These are phyloP conservation scores for Alces alces DNA, from an alignment of 2,113 vertebrate genomes.

Conservation along the genomic window DNA sequence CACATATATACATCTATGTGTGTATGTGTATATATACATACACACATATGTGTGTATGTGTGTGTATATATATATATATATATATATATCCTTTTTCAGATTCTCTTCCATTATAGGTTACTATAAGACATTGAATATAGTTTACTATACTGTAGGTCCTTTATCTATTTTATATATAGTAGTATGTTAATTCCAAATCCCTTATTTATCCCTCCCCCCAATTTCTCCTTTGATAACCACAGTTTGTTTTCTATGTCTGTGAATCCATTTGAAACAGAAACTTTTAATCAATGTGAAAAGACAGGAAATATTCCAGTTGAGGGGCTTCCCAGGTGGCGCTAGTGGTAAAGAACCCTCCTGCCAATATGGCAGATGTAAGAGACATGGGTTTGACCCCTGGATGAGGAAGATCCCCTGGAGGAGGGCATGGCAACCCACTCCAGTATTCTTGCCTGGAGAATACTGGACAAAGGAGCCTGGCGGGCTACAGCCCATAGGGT, in stretches of 20 bases:
- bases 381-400: not conserved
- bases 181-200: not conserved
- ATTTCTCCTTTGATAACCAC: not conserved
- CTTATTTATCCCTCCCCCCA: not conserved
- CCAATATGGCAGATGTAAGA: not conserved
- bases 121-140: not conserved
- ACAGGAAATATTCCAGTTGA: not conserved
- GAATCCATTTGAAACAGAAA: not conserved
- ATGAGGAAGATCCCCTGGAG: not conserved
- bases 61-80: accelerated
- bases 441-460: not conserved
- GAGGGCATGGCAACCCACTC: not conserved
- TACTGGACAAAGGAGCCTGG: not conserved
- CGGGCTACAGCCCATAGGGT: not conserved
- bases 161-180: not conserved
- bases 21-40: not conserved
- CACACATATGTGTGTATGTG: not conserved
- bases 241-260: not conserved
- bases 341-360: not conserved
- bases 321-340: not conserved
- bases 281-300: not conserved
- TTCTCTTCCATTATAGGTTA: not conserved
- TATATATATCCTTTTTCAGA: not conserved
- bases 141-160: not conserved
- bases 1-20: not conserved